Evolutionary conservation across 2,797 vertebrate genomes (phyloP).

Genomic region (Pipistrellus pygmaeus): DNA sequence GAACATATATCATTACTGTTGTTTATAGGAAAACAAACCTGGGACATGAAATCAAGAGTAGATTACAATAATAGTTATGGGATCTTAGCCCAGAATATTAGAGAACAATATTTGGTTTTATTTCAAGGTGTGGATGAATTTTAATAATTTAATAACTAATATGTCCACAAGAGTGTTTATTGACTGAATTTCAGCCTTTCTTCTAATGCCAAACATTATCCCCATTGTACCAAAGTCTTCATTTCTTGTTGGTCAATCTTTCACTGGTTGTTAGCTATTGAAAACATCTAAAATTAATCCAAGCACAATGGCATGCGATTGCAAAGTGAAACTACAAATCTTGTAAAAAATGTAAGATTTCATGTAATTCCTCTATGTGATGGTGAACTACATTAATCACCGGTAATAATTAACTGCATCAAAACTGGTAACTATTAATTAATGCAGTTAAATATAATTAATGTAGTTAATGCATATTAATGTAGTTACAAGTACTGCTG

Average conservation of each 20-base stretch:
- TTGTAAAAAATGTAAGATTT: background rate
- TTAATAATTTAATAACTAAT: background rate
- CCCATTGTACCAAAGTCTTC: background rate
- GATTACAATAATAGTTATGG: background rate
- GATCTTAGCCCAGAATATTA: background rate
- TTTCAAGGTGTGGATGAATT: background rate
- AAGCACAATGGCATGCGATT: background rate
- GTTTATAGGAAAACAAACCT: background rate
- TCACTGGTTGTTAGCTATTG: background rate
- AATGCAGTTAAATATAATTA: constrained; percentile 48
- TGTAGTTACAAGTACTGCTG: constrained; percentile 6
- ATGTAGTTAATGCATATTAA: constrained; percentile 31
- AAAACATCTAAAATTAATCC: background rate
- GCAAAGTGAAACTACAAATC: background rate
- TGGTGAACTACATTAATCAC: constrained; percentile 43
- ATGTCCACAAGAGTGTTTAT: background rate
- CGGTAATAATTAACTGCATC: constrained; percentile 13
- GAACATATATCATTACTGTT: background rate
- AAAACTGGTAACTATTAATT: constrained; percentile 32
- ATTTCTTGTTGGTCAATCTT: background rate
- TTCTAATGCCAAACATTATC: background rate
- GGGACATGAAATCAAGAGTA: background rate
- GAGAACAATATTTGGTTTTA: background rate
- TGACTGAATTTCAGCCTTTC: background rate
- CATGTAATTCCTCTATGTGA: constrained; percentile 39